These are phyloP conservation scores for Vanessa tameamea DNA, from an alignment of 1,140 invertebrate species.

Conservation along the genomic window DNA sequence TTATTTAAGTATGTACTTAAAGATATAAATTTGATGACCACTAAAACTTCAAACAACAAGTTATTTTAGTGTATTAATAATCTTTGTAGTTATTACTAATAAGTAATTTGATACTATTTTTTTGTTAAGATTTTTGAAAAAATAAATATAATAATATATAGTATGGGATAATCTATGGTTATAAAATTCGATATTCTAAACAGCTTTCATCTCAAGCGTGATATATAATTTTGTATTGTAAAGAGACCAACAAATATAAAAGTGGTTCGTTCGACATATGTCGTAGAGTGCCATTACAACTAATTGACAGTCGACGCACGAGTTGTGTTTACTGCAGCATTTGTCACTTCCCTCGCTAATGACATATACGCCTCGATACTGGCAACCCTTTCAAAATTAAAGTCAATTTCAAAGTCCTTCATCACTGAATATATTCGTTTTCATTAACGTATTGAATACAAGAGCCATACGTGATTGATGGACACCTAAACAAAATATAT, in stretches of 20 bases:
- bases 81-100: no score
- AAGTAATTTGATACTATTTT: no score
- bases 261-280: constrained; percentile 35
- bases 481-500: background rate
- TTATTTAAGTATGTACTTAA: background rate
- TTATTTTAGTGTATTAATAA: no score
- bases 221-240: constrained; percentile 25
- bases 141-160: background rate
- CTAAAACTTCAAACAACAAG: no score
- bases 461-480: background rate
- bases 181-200: background rate
- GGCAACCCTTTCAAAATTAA: constrained; percentile 65
- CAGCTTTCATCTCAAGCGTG: background rate
- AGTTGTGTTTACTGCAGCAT: constrained; percentile 61
- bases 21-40: background rate
- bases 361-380: constrained; percentile 51
- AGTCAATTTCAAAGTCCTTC: constrained; percentile 23
- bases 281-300: constrained; percentile 31
- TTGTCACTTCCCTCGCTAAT: constrained; percentile 71
- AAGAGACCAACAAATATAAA: constrained; percentile 32
- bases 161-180: background rate
- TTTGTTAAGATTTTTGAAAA: no score
- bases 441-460: background rate
- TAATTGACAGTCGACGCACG: constrained; percentile 60
- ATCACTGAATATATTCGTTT: background rate